Evolutionary conservation across 2,888 invertebrate genomes (phyloP).

Genomic region (Caenorhabditis uteleia): DNA sequence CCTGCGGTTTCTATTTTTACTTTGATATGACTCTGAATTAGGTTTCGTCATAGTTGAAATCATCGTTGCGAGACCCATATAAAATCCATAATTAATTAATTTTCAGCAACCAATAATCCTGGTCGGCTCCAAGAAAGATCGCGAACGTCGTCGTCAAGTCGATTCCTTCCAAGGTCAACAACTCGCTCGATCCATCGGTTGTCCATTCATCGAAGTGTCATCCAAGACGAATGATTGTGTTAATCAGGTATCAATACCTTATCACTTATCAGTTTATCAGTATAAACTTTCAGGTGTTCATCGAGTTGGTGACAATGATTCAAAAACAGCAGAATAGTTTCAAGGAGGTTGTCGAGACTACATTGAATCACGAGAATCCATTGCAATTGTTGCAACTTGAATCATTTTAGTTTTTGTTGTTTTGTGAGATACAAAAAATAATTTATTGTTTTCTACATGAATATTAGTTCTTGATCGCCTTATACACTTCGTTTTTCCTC

Average conservation of each 20-base stretch:
- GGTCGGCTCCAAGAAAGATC: constrained; percentile 41
- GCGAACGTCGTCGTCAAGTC: constrained; percentile 34
- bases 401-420: background rate
- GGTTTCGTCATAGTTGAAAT: background rate
- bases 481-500: background rate
- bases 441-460: too few species aligned
- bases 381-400: too few species aligned
- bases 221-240: constrained; percentile 46
- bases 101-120: constrained; percentile 42
- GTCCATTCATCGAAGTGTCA: constrained; percentile 48
- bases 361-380: too few species aligned
- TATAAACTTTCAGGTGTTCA: too few species aligned
- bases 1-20: background rate
- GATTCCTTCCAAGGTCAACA: constrained; percentile 38
- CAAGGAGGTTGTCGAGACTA: constrained; percentile 9
- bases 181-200: constrained; percentile 26
- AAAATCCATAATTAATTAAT: background rate
- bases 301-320: constrained; percentile 29
- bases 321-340: constrained; percentile 22
- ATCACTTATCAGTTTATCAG: background rate
- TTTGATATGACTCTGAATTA: background rate
- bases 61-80: background rate
- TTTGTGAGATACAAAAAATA: background rate
- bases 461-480: too few species aligned
- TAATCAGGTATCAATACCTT: constrained; percentile 27